Conservation (phyloP, 2,113 vertebrate genomes). For the Oncorhynchus masou region DNA sequence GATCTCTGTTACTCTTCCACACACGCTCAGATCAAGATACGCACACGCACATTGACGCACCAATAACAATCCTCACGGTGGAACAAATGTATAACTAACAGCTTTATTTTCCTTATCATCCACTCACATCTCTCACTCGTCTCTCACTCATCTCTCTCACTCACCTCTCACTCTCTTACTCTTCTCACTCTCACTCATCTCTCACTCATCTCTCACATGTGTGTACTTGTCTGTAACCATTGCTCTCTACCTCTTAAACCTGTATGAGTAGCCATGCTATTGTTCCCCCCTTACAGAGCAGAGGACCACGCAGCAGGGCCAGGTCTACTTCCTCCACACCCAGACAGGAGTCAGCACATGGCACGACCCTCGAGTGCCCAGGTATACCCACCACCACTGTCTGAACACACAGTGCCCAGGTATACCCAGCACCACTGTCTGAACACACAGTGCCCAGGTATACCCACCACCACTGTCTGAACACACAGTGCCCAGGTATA, state of each 20-base stretch:
- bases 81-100: too few relatives aligned
- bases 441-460: too few relatives aligned
- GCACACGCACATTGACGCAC: neutral
- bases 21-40: neutral
- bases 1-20: neutral
- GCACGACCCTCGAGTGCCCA: constrained; percentile 92
- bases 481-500: too few relatives aligned
- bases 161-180: too few relatives aligned
- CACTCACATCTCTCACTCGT: neutral
- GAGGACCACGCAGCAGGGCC: constrained; percentile 94
- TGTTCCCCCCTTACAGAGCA: constrained; percentile 77
- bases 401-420: neutral
- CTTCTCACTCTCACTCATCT: neutral
- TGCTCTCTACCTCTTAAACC: constrained; percentile 19
- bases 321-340: constrained; percentile 94
- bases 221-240: neutral
- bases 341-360: constrained; percentile 96
- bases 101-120: too few relatives aligned
- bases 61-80: too few relatives aligned
- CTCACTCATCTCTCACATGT: neutral
- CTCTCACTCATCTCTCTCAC: neutral
- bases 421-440: too few relatives aligned
- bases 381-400: constrained; percentile 68
- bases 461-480: too few relatives aligned
- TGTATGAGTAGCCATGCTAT: neutral